Evolutionary conservation across 2,888 invertebrate species (phyloP).

Genomic region (Xestoiulus laeticollis): DNA sequence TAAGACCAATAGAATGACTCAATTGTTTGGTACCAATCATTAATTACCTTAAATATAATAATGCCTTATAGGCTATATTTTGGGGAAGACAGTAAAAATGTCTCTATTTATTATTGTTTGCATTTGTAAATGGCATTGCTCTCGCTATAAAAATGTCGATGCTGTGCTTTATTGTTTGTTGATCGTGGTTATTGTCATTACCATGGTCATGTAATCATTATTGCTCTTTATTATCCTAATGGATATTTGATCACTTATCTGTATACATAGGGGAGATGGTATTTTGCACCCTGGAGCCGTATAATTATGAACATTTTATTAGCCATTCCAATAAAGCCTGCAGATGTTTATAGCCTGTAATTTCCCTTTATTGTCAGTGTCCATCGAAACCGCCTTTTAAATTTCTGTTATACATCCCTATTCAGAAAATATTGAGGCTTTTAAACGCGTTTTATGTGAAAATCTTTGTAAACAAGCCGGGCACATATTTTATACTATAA

Average conservation of each 20-base stretch:
- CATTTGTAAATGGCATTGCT: not conserved
- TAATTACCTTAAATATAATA: not conserved
- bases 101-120: not conserved
- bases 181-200: constrained; percentile 13
- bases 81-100: not conserved
- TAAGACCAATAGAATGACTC: too few species aligned
- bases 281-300: constrained; percentile 12
- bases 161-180: not conserved
- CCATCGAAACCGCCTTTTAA: not conserved
- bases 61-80: not conserved
- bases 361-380: not conserved
- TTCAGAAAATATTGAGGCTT: not conserved
- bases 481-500: not conserved
- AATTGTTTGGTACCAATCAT: not conserved
- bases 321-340: not conserved
- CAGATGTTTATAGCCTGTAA: not conserved
- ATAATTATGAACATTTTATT: constrained; percentile 19
- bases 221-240: constrained; percentile 9
- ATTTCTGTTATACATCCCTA: not conserved
- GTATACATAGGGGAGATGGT: not conserved
- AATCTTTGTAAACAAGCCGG: not conserved
- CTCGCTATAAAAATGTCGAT: constrained; percentile 30
- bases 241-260: constrained; percentile 31
- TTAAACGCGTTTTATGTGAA: not conserved
- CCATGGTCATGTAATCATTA: not conserved